Conservation (phyloP, 2,797 vertebrate genomes). For the Pantherophis alleghaniensis region DNA sequence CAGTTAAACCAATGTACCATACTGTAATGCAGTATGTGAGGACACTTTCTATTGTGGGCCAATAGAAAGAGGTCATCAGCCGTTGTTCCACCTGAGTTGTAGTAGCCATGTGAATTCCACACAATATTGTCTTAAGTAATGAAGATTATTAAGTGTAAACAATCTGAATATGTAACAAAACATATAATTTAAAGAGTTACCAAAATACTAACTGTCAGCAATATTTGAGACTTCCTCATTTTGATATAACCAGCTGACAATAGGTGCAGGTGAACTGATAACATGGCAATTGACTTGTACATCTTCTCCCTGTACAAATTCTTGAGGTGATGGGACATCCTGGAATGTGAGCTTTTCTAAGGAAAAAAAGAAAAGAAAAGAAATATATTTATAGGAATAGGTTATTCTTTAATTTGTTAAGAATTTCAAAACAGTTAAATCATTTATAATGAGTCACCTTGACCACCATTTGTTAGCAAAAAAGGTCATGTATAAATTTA, state of each 20-base stretch:
- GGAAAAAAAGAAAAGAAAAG: not conserved
- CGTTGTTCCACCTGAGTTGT: too few relatives aligned
- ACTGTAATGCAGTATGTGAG: too few relatives aligned
- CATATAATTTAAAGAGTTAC: slow-evolving; percentile 76
- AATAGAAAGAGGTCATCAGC: too few relatives aligned
- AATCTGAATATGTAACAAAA: slow-evolving; percentile 45
- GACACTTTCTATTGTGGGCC: too few relatives aligned
- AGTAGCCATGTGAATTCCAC: not conserved
- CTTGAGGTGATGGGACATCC: slow-evolving; percentile 89
- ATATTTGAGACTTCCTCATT: slow-evolving; percentile 86
- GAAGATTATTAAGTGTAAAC: not conserved
- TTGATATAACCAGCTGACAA: slow-evolving; percentile 93
- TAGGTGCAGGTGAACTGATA: slow-evolving; percentile 91
- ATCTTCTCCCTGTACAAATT: slow-evolving; percentile 90
- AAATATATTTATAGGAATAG: not conserved
- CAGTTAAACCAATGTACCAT: too few relatives aligned
- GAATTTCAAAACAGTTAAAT: not conserved
- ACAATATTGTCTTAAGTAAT: not conserved
- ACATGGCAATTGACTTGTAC: slow-evolving; percentile 93
- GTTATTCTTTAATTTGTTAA: not conserved
- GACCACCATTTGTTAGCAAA: not conserved
- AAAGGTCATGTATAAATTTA: not conserved
- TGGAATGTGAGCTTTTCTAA: slow-evolving; percentile 94
- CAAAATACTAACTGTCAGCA: slow-evolving; percentile 92
- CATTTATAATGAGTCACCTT: not conserved